Evolutionary conservation across 2,888 invertebrate species (phyloP).

Genomic region (Danaus chrysippus): DNA sequence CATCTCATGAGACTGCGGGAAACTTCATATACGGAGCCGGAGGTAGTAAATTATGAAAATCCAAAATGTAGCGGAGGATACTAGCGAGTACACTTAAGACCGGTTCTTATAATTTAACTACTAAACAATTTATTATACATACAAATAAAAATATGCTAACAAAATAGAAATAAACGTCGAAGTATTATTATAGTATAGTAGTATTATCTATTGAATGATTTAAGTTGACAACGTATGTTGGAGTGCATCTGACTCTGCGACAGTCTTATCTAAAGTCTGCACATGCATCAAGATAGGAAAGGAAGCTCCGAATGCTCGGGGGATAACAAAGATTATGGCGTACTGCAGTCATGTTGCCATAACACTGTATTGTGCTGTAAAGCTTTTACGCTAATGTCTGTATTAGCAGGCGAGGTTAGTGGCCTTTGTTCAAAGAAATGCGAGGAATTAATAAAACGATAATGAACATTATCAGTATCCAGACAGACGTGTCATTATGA

Average conservation of each 20-base stretch:
- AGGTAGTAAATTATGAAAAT: conserved; percentile 29
- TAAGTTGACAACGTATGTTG: neutral
- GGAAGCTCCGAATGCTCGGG: conserved; percentile 30
- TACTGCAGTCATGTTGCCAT: conserved; percentile 21
- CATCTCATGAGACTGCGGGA: conserved; percentile 24
- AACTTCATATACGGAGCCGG: conserved; percentile 26
- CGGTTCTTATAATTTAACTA: neutral
- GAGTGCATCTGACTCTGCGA: conserved; percentile 3
- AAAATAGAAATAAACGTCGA: too few relatives aligned
- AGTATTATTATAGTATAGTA: neutral
- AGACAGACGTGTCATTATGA: neutral
- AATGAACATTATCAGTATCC: neutral
- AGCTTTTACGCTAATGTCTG: conserved; percentile 25
- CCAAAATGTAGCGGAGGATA: conserved; percentile 25
- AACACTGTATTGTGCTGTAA: conserved; percentile 17
- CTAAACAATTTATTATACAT: neutral
- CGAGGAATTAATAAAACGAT: neutral
- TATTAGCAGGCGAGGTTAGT: conserved; percentile 1
- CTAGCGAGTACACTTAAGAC: conserved; percentile 19
- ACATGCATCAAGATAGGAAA: conserved; percentile 23
- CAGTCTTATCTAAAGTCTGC: conserved; percentile 10
- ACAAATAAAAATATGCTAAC: too few relatives aligned
- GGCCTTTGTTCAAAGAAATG: conserved; percentile 3
- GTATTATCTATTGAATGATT: neutral
- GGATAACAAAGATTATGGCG: conserved; percentile 27